Base-by-base conservation (phyloP, 2,797 vertebrate species). In the Anabacerthia variegaticeps region DNA sequence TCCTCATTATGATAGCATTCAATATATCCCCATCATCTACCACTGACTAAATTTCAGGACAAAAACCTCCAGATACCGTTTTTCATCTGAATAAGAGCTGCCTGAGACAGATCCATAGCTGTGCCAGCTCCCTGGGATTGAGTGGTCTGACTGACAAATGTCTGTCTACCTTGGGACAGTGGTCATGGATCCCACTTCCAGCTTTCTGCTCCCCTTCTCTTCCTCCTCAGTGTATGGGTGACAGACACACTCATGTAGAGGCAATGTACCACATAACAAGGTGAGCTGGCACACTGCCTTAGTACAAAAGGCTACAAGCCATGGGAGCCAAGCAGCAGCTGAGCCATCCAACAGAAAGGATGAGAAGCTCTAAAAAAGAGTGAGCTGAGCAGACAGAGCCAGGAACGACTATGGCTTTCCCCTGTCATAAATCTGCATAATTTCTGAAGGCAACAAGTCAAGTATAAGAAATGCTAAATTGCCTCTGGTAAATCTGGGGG, bases 181-280 rank as follows among this genome's bases (percentile, higher is more conserved):
- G 1, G 39, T 24, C 2, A 0, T 19, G 34, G 15, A 4, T 90
- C 43, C 74, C n/a, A 12, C 12, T 36, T 76, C 26, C 48, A 82
- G 12, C 3, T 65, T 48, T 13, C 74, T 28, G 30, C 21, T 55
- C 15, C 7, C 11, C 10, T 32, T 52, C 51, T 39, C 62, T 46
- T 59, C 32, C 26, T 46, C 28, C 28, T 2, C 43, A 46, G 44
- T 7, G 5, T 11, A 2, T 0, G 0, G 37, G n/a, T 41, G 32
- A 36, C 55, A 48, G 20, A 55, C 61, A 59, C 3, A 1, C 39
- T 67, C 18, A 12, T 0, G 1, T 6, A 26, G 21, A 82, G 26
- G 19, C 17, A 22, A 24, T 4, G 37, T 51, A 37, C 28, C 12
- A 20, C 0, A 1, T 8, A 34, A 21, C 0, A 10, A 66, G 61